Conservation (phyloP, 2,797 vertebrate genomes). For the Chelmon rostratus region DNA sequence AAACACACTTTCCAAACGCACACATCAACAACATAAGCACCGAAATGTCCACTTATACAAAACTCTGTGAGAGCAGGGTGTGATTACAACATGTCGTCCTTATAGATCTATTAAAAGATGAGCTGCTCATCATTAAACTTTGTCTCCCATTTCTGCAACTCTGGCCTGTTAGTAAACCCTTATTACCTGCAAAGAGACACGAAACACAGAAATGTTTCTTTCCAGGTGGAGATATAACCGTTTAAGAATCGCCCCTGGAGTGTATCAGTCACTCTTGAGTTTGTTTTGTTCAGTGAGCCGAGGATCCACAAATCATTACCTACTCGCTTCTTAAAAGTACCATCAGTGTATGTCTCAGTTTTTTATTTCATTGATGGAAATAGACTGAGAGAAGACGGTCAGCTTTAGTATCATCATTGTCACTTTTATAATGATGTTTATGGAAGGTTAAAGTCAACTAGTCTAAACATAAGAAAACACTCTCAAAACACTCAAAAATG, state of each 20-base stretch:
- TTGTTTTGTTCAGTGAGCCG: background rate
- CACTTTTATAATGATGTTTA: background rate
- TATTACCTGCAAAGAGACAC: background rate
- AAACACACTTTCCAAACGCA: constrained; percentile 1
- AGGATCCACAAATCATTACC: too few relatives aligned
- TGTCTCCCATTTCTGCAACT: background rate
- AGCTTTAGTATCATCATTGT: background rate
- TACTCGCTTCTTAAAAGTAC: too few relatives aligned
- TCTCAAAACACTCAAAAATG: too few relatives aligned
- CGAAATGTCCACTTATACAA: background rate
- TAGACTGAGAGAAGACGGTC: background rate
- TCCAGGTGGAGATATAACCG: too few relatives aligned
- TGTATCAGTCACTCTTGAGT: background rate
- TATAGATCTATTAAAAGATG: constrained; percentile 28
- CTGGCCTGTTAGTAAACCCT: background rate
- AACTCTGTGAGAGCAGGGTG: background rate
- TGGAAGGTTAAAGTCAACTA: too few relatives aligned
- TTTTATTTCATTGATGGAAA: too few relatives aligned
- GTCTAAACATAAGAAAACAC: too few relatives aligned
- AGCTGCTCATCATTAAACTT: constrained; percentile 12
- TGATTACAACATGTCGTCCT: background rate
- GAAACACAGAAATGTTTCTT: background rate
- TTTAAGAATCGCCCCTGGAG: too few relatives aligned
- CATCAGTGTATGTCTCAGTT: too few relatives aligned
- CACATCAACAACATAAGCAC: background rate